Evolutionary conservation across 2,888 invertebrate genomes (phyloP).

Genomic region (Chrysina gloriosa): DNA sequence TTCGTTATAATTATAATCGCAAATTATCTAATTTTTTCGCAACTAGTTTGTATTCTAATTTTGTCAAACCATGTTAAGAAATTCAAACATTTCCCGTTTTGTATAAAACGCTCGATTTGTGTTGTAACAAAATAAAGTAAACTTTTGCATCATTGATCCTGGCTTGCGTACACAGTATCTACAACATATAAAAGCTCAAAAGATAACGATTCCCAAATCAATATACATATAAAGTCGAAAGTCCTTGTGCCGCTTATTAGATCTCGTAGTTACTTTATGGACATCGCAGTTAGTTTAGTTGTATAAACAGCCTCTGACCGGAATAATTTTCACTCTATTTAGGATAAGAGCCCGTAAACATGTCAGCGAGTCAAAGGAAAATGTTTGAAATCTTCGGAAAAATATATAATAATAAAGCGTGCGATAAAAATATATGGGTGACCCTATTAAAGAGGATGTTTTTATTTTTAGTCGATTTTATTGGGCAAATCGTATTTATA

Average conservation of each 20-base stretch:
- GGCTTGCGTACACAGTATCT: no score
- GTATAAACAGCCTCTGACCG: neutral
- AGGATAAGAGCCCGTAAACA: neutral
- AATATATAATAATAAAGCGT: conserved; percentile 13
- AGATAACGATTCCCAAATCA: neutral
- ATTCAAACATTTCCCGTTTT: no score
- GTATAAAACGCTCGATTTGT: no score
- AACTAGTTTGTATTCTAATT: no score
- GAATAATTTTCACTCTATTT: neutral
- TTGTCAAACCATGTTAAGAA: no score
- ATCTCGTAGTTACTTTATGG: neutral
- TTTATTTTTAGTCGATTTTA: conserved; percentile 34
- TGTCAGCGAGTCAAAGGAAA: neutral
- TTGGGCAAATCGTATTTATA: conserved; percentile 36
- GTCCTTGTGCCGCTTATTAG: conserved; percentile 18
- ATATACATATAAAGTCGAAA: neutral
- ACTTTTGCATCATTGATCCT: no score
- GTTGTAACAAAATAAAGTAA: no score
- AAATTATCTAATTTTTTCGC: no score
- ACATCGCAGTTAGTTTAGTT: conserved; percentile 1
- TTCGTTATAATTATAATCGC: no score
- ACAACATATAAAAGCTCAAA: no score
- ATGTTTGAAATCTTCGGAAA: conserved; percentile 1
- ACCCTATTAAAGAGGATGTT: conserved; percentile 37
- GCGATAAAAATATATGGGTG: conserved; percentile 33